Base-by-base conservation (phyloP, 1,140 invertebrate species). In the Plodia interpunctella region DNA sequence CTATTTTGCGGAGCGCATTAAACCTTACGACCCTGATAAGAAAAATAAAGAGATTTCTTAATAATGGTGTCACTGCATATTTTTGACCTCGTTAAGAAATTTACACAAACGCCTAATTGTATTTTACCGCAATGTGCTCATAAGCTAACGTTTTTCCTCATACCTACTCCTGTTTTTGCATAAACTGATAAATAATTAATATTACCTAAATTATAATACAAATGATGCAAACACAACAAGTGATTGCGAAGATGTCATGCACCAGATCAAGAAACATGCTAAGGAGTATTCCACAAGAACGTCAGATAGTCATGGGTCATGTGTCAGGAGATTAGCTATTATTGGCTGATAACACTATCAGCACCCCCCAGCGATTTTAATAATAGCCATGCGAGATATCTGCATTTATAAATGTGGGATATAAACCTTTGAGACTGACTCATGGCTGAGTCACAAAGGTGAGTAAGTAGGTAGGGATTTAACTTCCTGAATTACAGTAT, bases 301-400 rank as follows among this genome's bases (percentile, higher is more conserved):
- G 30, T 32, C 30, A 10, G 38, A 44, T 44, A 44, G 10, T 13
- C 38, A 44, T 15, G 15, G 38, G 38, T 44, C 10, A 44, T 17
- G 38, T 44, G 38, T 44, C 38, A 44, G 0, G 13, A 44, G 38
- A 44, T 44, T 44, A 44, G 38, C 38, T 44, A 44, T 44, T 44
- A 44, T 44, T 44, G 38, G 38, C 38, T 6, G 35, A 38, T 38
- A 38, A 13, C 15, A 6, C 2, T 44, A 44, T 44, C 38, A 15
- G 15, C 30, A 44, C 38, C 38, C 38, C 38, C 38, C 38, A n/a
- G 38, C 13, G 13, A 44, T 44, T 44, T 44, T 44, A 44, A 44
- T 44, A 15, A 44, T 17, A 44, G 38, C 38, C 5, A 2, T 10
- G 8, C 2, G 9, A 44, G 13, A 10, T 44, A 44, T 44, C 38